Percentiles rank a stretch among this genome's conserved stretches.
Evolutionary conservation across 2,797 vertebrate genomes (phyloP).

Genomic region (Eulemur albifrons): DNA sequence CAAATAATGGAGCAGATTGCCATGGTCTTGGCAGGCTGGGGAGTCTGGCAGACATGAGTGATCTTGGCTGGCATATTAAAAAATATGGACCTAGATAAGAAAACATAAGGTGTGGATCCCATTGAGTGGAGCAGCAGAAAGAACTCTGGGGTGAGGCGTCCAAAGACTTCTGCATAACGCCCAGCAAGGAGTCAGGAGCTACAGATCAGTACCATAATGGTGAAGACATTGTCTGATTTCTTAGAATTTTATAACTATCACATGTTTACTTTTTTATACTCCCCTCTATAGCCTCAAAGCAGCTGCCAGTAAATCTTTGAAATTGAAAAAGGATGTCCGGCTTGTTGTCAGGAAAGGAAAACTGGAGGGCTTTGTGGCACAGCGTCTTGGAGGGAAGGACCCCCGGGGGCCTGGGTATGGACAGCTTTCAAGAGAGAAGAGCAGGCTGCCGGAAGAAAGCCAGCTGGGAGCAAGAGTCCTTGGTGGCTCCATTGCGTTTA

Average conservation of each 20-base stretch:
- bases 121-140: background rate
- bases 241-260: conserved; percentile 37
- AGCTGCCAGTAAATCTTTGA: conserved; percentile 21
- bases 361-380: background rate
- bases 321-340: background rate
- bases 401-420: background rate
- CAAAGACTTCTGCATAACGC: background rate
- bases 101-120: background rate
- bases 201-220: background rate
- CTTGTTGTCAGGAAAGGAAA: conserved; percentile 33
- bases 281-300: background rate
- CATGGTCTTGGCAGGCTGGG: background rate
- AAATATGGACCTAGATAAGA: background rate
- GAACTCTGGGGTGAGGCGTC: background rate
- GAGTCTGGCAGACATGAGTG: background rate
- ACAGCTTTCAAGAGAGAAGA: conserved; percentile 13
- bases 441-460: background rate
- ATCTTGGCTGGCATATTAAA: background rate
- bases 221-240: conserved; percentile 39
- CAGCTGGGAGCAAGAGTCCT: background rate
- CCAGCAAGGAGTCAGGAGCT: background rate
- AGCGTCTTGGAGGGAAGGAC: background rate
- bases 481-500: background rate
- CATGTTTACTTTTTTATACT: conserved; percentile 32
- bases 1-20: background rate